phyloP scores from a whole-genome alignment of 2,113 vertebrate species.

The Dermatemys mawii region DNA sequence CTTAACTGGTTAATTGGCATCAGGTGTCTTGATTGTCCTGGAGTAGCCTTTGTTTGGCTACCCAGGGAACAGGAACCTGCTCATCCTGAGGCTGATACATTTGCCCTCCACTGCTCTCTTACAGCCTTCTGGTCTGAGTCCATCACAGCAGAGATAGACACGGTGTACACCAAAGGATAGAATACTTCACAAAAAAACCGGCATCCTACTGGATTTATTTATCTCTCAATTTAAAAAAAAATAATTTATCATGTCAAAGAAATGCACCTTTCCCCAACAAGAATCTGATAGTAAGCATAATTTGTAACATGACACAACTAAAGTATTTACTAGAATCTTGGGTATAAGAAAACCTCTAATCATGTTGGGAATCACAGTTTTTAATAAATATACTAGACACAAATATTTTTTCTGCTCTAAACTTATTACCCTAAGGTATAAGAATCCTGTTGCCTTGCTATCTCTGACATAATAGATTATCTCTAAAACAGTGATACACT shows the following conservation, averaged over 20 bases:
- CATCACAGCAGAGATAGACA: not conserved
- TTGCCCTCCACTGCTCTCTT: too few relatives aligned
- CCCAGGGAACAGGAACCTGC: too few relatives aligned
- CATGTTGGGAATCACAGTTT: slow-evolving; percentile 13
- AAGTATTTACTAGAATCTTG: slow-evolving; percentile 47
- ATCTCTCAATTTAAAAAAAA: not conserved
- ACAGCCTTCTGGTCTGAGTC: too few relatives aligned
- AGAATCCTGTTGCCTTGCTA: slow-evolving; percentile 42
- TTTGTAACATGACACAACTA: slow-evolving; percentile 50
- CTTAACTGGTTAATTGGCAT: too few relatives aligned
- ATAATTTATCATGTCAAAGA: not conserved
- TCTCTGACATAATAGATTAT: not conserved
- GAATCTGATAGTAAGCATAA: slow-evolving; percentile 1
- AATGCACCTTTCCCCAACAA: not conserved
- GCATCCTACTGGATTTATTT: not conserved
- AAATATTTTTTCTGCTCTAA: slow-evolving; percentile 33
- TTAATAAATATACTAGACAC: slow-evolving; percentile 57
- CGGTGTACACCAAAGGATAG: not conserved
- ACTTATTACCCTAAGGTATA: slow-evolving; percentile 33
- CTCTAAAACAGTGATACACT: not conserved
- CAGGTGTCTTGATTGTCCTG: too few relatives aligned
- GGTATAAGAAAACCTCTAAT: slow-evolving; percentile 54
- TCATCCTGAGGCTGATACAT: too few relatives aligned
- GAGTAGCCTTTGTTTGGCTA: too few relatives aligned
- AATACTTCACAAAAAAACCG: not conserved